Conservation (phyloP, 2,888 invertebrate genomes). For the Caenorhabditis panamensis region DNA sequence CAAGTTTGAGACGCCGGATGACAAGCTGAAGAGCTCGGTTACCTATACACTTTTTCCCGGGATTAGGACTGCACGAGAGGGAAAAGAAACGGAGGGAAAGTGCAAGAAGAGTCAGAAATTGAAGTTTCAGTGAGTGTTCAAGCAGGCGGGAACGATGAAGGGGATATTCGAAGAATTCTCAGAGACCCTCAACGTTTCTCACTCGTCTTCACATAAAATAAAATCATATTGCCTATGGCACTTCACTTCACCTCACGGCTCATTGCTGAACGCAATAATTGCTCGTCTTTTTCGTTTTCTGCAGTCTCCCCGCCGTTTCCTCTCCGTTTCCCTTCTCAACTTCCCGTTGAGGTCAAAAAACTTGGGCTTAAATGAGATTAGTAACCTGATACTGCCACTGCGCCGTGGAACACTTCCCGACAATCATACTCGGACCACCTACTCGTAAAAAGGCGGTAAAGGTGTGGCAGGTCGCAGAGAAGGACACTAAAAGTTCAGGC, state of each 20-base stretch:
- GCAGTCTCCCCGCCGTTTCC: conserved; percentile 4
- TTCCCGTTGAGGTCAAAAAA: conserved; percentile 7
- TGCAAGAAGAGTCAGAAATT: not conserved
- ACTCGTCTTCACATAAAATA: conserved; percentile 44
- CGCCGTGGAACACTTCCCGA: not conserved
- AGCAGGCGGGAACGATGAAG: not conserved
- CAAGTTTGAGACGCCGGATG: conserved; percentile 42
- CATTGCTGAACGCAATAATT: conserved; percentile 55
- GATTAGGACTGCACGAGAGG: conserved; percentile 3
- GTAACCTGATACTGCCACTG: not conserved
- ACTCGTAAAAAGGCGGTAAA: conserved; percentile 2
- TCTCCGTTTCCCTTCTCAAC: not conserved
- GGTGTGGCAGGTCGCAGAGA: not conserved
- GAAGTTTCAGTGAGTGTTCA: not conserved
- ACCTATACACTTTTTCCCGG: conserved; percentile 41
- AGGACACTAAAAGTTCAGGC: conserved; percentile 9
- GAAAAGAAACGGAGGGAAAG: not conserved
- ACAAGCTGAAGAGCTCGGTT: conserved; percentile 21
- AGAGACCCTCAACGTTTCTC: not conserved
- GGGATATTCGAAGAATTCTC: not conserved
- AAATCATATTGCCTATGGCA: conserved; percentile 57
- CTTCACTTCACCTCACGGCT: conserved; percentile 47
- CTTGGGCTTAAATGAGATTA: conserved; percentile 1
- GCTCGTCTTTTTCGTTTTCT: conserved; percentile 26
- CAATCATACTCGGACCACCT: not conserved